These are phyloP conservation scores for Endotricha flammealis DNA, from an alignment of 2,888 invertebrate genomes.

Conservation along the genomic window DNA sequence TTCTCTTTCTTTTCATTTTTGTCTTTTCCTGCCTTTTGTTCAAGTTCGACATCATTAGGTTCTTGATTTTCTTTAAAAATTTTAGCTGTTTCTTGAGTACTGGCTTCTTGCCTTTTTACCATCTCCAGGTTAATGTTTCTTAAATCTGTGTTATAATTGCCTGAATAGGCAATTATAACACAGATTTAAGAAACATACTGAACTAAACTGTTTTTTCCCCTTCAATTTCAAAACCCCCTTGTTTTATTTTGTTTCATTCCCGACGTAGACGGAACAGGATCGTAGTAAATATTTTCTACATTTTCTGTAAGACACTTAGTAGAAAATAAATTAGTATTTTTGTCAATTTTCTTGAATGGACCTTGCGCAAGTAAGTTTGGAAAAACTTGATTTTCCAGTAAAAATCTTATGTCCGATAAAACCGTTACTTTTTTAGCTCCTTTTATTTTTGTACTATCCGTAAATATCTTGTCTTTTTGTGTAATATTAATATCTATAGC, in stretches of 20 bases:
- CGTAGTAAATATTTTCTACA: constrained; percentile 3
- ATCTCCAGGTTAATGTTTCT: neutral
- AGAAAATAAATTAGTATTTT: constrained; percentile 1
- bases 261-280: constrained; percentile 9
- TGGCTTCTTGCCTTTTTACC: no score
- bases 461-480: constrained; percentile 4
- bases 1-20: no score
- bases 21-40: no score
- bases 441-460: constrained; percentile 2
- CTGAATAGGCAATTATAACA: no score
- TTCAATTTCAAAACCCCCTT: constrained; percentile 9
- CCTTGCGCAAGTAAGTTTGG: constrained; percentile 1
- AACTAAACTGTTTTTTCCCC: neutral
- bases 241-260: constrained; percentile 9
- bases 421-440: constrained; percentile 5
- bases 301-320: neutral
- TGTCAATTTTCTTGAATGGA: constrained; percentile 1
- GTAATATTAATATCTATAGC: constrained; percentile 2
- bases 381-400: constrained; percentile 9
- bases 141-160: constrained; percentile 2
- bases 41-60: no score
- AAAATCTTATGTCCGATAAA: constrained; percentile 9
- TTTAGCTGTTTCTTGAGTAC: no score
- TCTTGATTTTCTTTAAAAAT: no score
- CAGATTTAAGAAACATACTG: no score